phyloP scores from a whole-genome alignment of 2,797 vertebrate genomes.

The Poeciliopsis gracilis region DNA sequence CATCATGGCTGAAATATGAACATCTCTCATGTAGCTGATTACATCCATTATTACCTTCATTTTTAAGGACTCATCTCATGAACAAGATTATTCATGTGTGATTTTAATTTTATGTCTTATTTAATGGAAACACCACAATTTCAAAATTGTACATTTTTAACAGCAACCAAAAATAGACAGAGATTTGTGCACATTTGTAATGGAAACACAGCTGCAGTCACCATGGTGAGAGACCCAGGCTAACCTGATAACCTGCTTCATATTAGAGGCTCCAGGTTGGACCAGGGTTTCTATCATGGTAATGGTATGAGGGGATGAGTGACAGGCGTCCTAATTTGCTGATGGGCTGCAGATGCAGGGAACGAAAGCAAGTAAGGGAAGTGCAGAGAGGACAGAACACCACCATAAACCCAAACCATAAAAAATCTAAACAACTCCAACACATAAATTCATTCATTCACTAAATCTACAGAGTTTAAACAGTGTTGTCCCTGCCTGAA shows the following conservation, averaged over 20 bases:
- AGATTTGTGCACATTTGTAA: no score
- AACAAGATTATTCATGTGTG: no score
- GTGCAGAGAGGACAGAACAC: background rate
- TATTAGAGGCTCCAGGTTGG: background rate
- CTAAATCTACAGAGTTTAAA: background rate
- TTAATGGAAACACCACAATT: no score
- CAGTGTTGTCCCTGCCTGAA: background rate
- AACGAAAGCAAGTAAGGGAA: background rate
- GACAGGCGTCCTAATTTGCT: background rate
- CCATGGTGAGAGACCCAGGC: background rate
- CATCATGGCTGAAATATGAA: no score
- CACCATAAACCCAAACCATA: background rate
- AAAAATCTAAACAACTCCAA: background rate
- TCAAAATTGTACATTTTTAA: no score
- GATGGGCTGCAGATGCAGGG: background rate
- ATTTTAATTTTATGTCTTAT: no score
- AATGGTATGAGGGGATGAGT: background rate
- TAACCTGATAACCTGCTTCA: background rate
- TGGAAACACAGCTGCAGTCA: background rate
- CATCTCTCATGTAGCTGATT: no score
- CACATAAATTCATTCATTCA: background rate
- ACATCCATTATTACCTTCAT: no score
- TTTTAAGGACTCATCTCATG: no score
- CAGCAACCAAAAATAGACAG: no score
- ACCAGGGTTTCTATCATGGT: background rate